Evolutionary conservation across 1,140 invertebrate genomes (phyloP).

Genomic region (Pinna nobilis): DNA sequence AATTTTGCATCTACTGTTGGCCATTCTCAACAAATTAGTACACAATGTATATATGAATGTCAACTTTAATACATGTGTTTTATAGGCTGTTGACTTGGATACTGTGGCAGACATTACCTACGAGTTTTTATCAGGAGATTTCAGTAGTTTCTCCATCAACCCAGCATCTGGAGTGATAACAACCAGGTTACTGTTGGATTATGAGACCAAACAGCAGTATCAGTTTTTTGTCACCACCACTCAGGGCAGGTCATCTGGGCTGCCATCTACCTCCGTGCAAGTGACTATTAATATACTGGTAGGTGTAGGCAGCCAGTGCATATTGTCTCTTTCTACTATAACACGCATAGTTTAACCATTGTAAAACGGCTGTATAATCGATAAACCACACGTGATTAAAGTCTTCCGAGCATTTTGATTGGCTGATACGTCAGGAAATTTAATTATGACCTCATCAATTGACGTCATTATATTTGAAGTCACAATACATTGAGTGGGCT

Average conservation of each 20-base stretch:
- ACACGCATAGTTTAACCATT: too few relatives aligned
- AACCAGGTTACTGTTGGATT: constrained; percentile 42
- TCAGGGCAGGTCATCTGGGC: constrained; percentile 39
- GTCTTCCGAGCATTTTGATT: too few relatives aligned
- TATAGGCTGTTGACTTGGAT: constrained; percentile 54
- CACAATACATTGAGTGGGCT: too few relatives aligned
- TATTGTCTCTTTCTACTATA: too few relatives aligned
- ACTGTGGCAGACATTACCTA: constrained; percentile 41
- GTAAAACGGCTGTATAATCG: too few relatives aligned
- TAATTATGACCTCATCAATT: too few relatives aligned
- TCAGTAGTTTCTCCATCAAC: constrained; percentile 34
- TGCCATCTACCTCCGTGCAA: constrained; percentile 38
- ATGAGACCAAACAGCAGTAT: constrained; percentile 43
- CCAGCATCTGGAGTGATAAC: constrained; percentile 36
- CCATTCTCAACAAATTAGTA: too few relatives aligned
- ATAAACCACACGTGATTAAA: too few relatives aligned
- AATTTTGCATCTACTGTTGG: too few relatives aligned
- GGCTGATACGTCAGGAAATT: too few relatives aligned
- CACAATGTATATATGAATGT: neutral
- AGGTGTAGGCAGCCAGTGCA: too few relatives aligned
- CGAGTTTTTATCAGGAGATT: constrained; percentile 34
- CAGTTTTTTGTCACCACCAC: constrained; percentile 50
- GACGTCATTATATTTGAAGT: too few relatives aligned
- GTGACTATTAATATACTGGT: constrained; percentile 52
- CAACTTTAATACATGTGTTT: constrained; percentile 15